These are phyloP conservation scores for Armadillidium nasatum DNA, from an alignment of 1,140 invertebrate genomes.

Conservation along the genomic window DNA sequence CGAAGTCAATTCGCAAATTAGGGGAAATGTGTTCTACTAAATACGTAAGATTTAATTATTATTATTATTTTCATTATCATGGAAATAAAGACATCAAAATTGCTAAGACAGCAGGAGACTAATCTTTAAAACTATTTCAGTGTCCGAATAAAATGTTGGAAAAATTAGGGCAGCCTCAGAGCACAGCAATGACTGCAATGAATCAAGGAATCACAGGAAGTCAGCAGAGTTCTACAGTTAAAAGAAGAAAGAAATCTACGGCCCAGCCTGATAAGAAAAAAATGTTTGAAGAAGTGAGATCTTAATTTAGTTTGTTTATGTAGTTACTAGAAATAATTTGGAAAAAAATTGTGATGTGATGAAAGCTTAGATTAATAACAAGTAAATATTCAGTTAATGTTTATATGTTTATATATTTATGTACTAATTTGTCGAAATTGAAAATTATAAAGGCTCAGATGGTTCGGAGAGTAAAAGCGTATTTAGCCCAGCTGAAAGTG, in stretches of 20 bases:
- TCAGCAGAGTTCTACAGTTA: conserved; percentile 67
- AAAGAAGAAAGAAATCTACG: conserved; percentile 82
- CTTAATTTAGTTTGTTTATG: no score
- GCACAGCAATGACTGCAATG: conserved; percentile 78
- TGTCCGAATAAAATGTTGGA: conserved; percentile 79
- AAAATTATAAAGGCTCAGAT: conserved; percentile 70
- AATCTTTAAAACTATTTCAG: conserved; percentile 50
- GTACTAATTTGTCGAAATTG: conserved; percentile 17
- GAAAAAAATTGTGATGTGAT: no score
- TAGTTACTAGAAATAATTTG: no score
- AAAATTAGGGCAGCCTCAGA: conserved; percentile 73
- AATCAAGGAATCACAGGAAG: conserved; percentile 66
- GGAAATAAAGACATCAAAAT: no score
- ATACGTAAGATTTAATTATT: conserved; percentile 32
- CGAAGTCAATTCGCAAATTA: conserved; percentile 73
- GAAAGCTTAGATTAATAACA: no score
- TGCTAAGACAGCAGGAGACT: no score
- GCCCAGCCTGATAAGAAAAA: conserved; percentile 91
- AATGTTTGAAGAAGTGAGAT: conserved; percentile 86
- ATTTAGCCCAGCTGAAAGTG: conserved; percentile 86
- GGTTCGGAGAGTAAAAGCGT: conserved; percentile 91
- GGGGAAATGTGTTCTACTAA: conserved; percentile 93
- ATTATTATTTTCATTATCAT: conserved; percentile 19
- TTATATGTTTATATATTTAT: conserved; percentile 21
- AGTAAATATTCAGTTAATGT: neutral